Conservation (phyloP, 2,113 vertebrate species). For the Pollimyrus isidori region DNA sequence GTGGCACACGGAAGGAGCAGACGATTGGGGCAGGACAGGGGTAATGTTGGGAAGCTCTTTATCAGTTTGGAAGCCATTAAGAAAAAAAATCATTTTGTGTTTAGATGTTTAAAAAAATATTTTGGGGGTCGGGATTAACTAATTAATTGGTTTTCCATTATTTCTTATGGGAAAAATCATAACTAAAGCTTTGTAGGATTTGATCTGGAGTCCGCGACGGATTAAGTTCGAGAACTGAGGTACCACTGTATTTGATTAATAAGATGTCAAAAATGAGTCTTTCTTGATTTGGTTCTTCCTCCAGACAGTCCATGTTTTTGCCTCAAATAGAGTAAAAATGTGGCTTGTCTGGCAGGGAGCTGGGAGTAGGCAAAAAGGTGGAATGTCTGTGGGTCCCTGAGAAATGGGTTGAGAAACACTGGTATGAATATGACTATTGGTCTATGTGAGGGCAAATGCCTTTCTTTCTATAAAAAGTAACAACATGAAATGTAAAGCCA, state of each 20-base stretch:
- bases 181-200: too few species aligned
- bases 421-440: background rate
- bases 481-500: background rate
- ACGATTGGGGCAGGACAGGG: too few species aligned
- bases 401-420: background rate
- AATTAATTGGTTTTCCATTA: too few species aligned
- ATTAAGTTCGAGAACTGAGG: too few species aligned
- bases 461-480: background rate
- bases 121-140: too few species aligned
- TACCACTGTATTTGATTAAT: background rate
- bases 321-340: background rate
- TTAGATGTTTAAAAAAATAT: too few species aligned
- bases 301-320: background rate
- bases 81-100: too few species aligned
- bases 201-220: too few species aligned
- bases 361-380: background rate
- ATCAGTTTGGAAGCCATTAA: too few species aligned
- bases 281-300: background rate
- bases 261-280: background rate
- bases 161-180: too few species aligned
- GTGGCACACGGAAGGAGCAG: too few species aligned
- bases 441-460: background rate
- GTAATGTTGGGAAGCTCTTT: too few species aligned
- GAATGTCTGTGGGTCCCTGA: background rate
- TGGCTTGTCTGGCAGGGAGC: background rate